Percentiles rank a stretch among this genome's conserved stretches.
Conservation (phyloP, 2,113 vertebrate genomes). For the Labeo rohita region DNA sequence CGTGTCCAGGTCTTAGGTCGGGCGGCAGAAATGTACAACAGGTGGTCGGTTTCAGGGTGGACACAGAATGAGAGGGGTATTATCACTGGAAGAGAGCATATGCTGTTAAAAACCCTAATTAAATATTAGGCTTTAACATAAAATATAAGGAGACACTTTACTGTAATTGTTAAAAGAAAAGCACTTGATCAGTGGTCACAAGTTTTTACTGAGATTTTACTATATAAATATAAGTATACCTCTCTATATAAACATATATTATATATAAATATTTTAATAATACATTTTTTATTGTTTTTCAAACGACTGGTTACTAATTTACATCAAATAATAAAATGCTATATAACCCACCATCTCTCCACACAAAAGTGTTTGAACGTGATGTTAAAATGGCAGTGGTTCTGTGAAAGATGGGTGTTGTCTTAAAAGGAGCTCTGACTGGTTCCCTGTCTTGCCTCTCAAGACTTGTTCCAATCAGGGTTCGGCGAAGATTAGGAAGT, state of each 20-base stretch:
- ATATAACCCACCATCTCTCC: background rate
- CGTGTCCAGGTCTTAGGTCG: background rate
- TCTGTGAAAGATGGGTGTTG: conserved; percentile 22
- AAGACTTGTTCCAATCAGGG: conserved; percentile 66
- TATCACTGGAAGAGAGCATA: background rate
- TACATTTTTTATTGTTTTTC: background rate
- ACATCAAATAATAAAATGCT: background rate
- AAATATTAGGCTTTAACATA: background rate
- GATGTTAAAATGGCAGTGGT: conserved; percentile 24
- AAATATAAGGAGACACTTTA: background rate
- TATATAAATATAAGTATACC: no score
- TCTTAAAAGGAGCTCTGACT: conserved; percentile 45
- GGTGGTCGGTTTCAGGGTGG: conserved; percentile 29
- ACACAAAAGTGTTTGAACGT: background rate
- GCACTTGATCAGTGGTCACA: background rate
- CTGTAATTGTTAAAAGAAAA: background rate
- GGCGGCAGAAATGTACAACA: conserved; percentile 13
- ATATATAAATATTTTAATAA: background rate
- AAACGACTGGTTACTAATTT: background rate
- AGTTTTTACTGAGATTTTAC: no score
- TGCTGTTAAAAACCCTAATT: background rate
- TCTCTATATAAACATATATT: no score
- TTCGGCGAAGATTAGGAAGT: conserved; percentile 67
- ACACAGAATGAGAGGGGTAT: background rate
- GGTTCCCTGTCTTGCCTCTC: conserved; percentile 34